Evolutionary conservation across 2,888 invertebrate species (phyloP), one percentile per base, ranked within the genome.

Genomic region (Arge pagana): DNA sequence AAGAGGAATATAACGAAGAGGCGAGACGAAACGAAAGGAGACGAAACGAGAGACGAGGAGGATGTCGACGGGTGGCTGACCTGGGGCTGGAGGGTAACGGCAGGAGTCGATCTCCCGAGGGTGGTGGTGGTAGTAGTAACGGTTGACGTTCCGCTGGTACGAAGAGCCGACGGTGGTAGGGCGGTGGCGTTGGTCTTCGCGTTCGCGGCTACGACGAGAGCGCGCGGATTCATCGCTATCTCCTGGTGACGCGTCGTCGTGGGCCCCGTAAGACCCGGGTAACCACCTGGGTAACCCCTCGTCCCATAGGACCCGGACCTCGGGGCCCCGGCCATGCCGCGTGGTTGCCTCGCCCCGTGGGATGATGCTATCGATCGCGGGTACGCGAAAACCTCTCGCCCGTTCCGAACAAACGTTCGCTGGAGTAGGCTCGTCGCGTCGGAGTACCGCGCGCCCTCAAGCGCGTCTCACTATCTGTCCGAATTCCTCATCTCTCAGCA

Each of bases 221-320:
- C 67, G 56, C 74, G 61, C 35, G 72, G 73, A 53, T 71, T 70
- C 55, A 72, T 72, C 35, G 69, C 65, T 42, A 74, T 72, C 57
- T 74, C 73, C 18, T 45, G 31, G 23, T 45, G 45, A 4, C 45
- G 45, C 13, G 33, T 45, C 6, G 15, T 23, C 33, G 45, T 13
- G 23, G 33, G 21, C 11, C 37, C 45, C 10, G 33, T 21, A 24
- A 33, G 35, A 45, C 30, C 30, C 11, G 28, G 42, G 18, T 42
- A 24, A 11, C 11, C 23, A 8, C 15, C 24, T 24, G 70, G 57
- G 41, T 63, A 43, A 56, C 62, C 18, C 24, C 36, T 33, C 15
- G 50, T 60, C 23, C 65, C 60, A 60, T 48, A 36, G 43, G 61
- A 31, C 64, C 65, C 62, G 67, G 58, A 54, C 45, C 50, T 62